Base-by-base conservation (phyloP, 2,113 vertebrate genomes). In the Panthera uncia region DNA sequence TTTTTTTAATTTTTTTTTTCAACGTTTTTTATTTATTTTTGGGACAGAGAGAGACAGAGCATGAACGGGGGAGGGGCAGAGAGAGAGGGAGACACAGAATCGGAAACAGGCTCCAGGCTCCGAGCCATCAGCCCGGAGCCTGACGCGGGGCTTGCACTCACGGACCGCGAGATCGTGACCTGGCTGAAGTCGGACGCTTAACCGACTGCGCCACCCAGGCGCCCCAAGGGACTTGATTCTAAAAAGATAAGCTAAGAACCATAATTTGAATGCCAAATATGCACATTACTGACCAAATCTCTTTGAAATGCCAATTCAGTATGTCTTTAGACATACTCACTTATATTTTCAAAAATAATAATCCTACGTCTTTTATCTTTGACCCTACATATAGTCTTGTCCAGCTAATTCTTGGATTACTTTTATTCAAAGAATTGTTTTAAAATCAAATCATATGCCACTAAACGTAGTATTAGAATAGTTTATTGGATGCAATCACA, bases 371-470 rank as follows among this genome's bases (percentile, higher is more conserved):
- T 18, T 69, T 93, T 88, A 55, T 68, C 61, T 45, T 93, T 76
- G 78, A 68, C 3, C 19, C 21, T 74, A 86, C 16, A 0, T 15
- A 33, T 45, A 18, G 6, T 84, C 9, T 66, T 76, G 73, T 96
- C 14, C 86, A 86, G 21, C 1, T 13, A 29, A 57, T 55, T 90
- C 31, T 93, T 96, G 27, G 97, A 97, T n/a, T 3, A 93, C 45
- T 91, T 78, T 93, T 84, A 66, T 84, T 93, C 6, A 97, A 96
- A 76, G 36, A 96, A 95, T 93, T 95, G 15, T 97, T 98, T 98
- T 97, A 94, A 98, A 98, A 98, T 98, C 89, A 98, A 91, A 94
- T 96, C 89, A 94, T 96, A 36, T 79, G 50, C 48, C 55, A 91
- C 89, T 96, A 98, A 97, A 84, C n/a, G 80, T 1, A 45, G 3